A percentile compares a stretch with the other conserved stretches of the same genome.
phyloP scores from a whole-genome alignment of 2,888 invertebrate genomes.

The Philhelius pedissequus region DNA sequence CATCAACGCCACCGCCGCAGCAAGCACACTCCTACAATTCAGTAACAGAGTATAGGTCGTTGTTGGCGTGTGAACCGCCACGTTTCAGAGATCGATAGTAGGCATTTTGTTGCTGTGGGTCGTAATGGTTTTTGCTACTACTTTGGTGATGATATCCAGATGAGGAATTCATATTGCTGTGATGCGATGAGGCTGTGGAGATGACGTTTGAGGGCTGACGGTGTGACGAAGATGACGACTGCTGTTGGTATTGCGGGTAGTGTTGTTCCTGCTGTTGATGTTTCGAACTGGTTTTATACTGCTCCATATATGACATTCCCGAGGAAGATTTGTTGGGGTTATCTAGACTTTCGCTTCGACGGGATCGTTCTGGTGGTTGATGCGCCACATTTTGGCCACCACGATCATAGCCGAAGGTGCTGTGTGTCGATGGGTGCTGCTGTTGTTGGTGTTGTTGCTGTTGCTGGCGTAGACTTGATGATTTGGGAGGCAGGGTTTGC shows the following conservation, averaged over 20 bases:
- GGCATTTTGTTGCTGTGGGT: conserved; percentile 70
- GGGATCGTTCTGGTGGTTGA: conserved; percentile 72
- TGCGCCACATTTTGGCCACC: conserved; percentile 70
- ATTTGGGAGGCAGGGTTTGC: conserved; percentile 78
- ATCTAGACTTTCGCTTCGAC: conserved; percentile 75
- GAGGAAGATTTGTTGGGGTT: conserved; percentile 70
- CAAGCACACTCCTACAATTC: conserved; percentile 82
- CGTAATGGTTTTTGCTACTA: conserved; percentile 60
- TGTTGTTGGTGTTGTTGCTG: conserved; percentile 65
- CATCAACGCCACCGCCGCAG: conserved; percentile 79
- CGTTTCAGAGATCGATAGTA: conserved; percentile 80
- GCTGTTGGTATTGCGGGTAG: conserved; percentile 74
- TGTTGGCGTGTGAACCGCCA: conserved; percentile 78
- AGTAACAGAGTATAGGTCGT: conserved; percentile 87
- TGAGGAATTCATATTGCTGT: conserved; percentile 65
- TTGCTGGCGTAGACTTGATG: conserved; percentile 74
- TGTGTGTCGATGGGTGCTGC: conserved; percentile 71
- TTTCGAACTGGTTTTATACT: conserved; percentile 70
- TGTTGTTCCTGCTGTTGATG: conserved; percentile 71
- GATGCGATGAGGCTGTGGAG: conserved; percentile 66
- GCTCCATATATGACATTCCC: conserved; percentile 74
- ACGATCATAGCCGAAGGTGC: conserved; percentile 75
- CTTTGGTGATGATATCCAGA: conserved; percentile 70
- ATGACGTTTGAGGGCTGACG: conserved; percentile 68
- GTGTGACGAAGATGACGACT: conserved; percentile 66